These are phyloP conservation scores for Frankliniella intonsa DNA, from an alignment of 2,888 invertebrate genomes.

Conservation along the genomic window DNA sequence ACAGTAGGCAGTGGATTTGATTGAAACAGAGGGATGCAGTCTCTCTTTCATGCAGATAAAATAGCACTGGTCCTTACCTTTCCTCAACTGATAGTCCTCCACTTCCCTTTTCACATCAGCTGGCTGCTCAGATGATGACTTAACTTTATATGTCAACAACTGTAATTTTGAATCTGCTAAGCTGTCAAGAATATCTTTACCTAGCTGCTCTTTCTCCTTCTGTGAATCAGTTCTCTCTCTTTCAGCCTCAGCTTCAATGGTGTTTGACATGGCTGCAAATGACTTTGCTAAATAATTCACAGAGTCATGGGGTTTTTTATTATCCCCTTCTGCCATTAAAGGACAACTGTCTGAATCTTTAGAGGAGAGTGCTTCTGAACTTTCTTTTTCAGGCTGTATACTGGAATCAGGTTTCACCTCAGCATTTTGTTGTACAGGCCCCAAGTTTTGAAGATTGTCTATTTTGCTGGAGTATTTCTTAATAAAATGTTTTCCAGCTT, in stretches of 20 bases:
- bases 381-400: neutral
- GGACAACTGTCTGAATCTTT: neutral
- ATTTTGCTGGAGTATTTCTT: slow-evolving; percentile 56
- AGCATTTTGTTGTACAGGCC: neutral
- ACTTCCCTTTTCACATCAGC: neutral
- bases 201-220: neutral
- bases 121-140: neutral
- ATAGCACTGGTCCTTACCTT: neutral
- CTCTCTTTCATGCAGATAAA: too few relatives aligned
- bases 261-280: neutral
- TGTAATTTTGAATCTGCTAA: slow-evolving; percentile 8
- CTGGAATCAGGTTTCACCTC: neutral
- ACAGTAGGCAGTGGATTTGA: neutral
- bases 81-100: slow-evolving; percentile 11
- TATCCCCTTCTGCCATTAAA: neutral
- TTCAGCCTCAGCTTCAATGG: neutral
- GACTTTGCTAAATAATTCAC: neutral
- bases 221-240: neutral
- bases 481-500: slow-evolving; percentile 69
- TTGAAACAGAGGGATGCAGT: too few relatives aligned
- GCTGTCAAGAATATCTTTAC: slow-evolving; percentile 2
- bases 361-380: neutral
- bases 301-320: neutral
- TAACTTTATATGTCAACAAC: neutral
- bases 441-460: slow-evolving; percentile 37